Base-by-base conservation (phyloP, 2,797 vertebrate genomes). In the Falco cherrug region DNA sequence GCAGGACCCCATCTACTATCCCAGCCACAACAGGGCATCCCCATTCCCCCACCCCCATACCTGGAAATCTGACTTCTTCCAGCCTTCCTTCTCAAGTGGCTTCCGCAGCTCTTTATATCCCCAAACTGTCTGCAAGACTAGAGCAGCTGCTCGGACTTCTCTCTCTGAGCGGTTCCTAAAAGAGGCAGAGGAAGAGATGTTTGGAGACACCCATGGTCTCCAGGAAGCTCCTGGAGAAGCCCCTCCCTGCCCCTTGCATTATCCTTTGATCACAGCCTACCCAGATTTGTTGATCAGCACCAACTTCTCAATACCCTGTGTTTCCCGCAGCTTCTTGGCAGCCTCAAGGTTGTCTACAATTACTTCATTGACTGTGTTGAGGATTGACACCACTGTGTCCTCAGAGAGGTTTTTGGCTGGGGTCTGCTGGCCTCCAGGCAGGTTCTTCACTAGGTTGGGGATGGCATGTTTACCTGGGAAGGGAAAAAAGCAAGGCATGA, bases 1-100 rank as follows among this genome's bases (percentile, higher is more conserved):
- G 16, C 80, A 75, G n/a, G 26, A 48, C 35, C 45, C 77, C 9
- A 21, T 29, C 37, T 13, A 33, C 47, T 0, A 3, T n/a, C 67
- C 54, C 28, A 74, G 43, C 28, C 31, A 39, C 17, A 13, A 75
- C 69, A 65, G 11, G 15, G 15, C 47, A 56, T 3, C 26, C 14
- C 26, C 33, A 20, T 25, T 57, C 31, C 31, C 13, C 11, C 35
- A 29, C 13, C 59, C 11, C 28, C 73, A 12, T 53, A 98, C 98
- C 98, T 98, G 98, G 95, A 99, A 99, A 97, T 99, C 99, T 0
- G 98, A 99, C 97, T 99, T 99, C 97, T 99, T 99, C 99, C 99
- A 99, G 53, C 99, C 99, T 41, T 99, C 99, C 91, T 99, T 99
- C 94, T 99, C 99, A 80, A 99, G 97, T 18, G 99, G 99, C 83